Evolutionary conservation across 2,888 invertebrate genomes (phyloP).

Genomic region (Beris morrisii): DNA sequence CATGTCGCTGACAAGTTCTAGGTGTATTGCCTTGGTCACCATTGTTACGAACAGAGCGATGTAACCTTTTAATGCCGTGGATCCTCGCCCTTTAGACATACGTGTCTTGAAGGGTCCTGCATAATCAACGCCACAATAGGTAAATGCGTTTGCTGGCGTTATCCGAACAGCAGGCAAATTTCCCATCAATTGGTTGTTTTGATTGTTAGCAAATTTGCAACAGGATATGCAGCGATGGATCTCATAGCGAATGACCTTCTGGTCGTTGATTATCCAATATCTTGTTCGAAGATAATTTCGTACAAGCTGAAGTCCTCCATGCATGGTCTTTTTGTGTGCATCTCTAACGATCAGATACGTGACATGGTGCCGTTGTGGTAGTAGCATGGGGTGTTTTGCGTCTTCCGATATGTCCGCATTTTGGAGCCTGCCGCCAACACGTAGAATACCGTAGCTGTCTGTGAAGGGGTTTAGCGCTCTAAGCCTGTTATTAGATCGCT

Average conservation of each 20-base stretch:
- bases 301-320: slow-evolving; percentile 40
- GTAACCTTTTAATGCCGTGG: slow-evolving; percentile 5
- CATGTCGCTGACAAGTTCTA: slow-evolving; percentile 21
- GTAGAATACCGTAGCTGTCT: slow-evolving; percentile 2
- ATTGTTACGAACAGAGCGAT: slow-evolving; percentile 8
- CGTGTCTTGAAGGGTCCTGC: slow-evolving; percentile 41
- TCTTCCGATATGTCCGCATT: not conserved
- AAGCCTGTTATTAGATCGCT: not conserved
- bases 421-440: slow-evolving; percentile 17
- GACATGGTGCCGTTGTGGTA: not conserved
- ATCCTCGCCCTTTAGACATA: slow-evolving; percentile 2
- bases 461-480: not conserved
- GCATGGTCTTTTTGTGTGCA: slow-evolving; percentile 34
- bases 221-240: slow-evolving; percentile 37
- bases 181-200: slow-evolving; percentile 42
- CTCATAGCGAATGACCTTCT: slow-evolving; percentile 25
- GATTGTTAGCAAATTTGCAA: slow-evolving; percentile 13
- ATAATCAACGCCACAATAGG: slow-evolving; percentile 40
- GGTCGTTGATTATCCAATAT: slow-evolving; percentile 41
- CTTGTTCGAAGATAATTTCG: slow-evolving; percentile 35
- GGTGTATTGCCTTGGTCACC: slow-evolving; percentile 20
- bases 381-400: not conserved
- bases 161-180: slow-evolving; percentile 41
- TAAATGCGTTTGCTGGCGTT: slow-evolving; percentile 37
- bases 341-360: not conserved